A percentile compares a stretch with the other conserved stretches of the same genome.
These are phyloP conservation scores for Pipistrellus kuhlii DNA, from an alignment of 2,797 vertebrate species.

Conservation along the genomic window DNA sequence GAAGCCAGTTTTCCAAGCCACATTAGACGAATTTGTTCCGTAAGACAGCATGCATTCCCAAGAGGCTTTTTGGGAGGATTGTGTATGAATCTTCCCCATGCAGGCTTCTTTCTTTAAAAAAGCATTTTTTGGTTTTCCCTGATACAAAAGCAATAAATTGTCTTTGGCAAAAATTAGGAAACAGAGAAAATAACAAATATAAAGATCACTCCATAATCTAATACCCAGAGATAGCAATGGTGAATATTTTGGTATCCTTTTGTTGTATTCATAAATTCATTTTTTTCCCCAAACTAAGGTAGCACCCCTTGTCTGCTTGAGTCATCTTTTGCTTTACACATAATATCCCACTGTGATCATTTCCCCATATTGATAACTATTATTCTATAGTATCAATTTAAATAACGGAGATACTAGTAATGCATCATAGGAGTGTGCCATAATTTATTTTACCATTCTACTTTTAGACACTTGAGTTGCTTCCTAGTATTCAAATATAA, in stretches of 20 bases:
- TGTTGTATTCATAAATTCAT: constrained; percentile 34
- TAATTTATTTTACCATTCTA: constrained; percentile 9
- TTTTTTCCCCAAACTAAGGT: constrained; percentile 30
- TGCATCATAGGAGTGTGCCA: background rate
- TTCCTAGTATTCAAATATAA: constrained; percentile 51
- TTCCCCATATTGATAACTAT: background rate
- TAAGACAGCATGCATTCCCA: background rate
- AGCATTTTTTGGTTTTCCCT: constrained; percentile 61
- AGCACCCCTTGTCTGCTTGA: background rate
- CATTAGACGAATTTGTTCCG: background rate
- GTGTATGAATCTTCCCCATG: constrained; percentile 43
- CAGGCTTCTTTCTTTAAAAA: constrained; percentile 7
- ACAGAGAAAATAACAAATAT: constrained; percentile 39
- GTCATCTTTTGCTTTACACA: background rate
- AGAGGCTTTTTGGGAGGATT: background rate
- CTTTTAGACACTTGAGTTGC: background rate
- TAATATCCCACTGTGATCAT: background rate
- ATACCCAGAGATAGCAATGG: constrained; percentile 1
- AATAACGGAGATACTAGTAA: constrained; percentile 11
- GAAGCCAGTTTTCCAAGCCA: background rate
- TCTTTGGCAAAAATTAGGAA: constrained; percentile 38
- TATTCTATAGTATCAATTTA: background rate
- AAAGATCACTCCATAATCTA: constrained; percentile 42
- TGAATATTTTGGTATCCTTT: constrained; percentile 43
- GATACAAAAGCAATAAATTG: constrained; percentile 59